Percentiles rank a stretch among this genome's conserved stretches.
phyloP scores from a whole-genome alignment of 2,797 vertebrate genomes.

The Borostomias antarcticus region DNA sequence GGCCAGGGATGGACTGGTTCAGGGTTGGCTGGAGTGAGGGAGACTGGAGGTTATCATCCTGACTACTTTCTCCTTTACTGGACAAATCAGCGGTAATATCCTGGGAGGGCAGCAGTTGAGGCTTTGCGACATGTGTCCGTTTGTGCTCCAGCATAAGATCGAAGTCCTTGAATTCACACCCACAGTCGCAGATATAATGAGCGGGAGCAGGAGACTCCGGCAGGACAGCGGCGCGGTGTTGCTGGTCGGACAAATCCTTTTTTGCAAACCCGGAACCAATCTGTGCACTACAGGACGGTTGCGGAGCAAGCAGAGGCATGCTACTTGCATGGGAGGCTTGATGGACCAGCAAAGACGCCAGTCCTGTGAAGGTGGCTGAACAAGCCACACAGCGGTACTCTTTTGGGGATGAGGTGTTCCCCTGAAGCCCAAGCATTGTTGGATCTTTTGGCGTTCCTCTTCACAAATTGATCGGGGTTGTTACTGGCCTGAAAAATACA shows the following conservation, averaged over 20 bases:
- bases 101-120: conserved; percentile 37
- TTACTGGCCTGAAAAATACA: conserved; percentile 38
- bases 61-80: not conserved
- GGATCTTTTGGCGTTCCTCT: conserved; percentile 3
- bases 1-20: conserved; percentile 34
- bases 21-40: conserved; percentile 22
- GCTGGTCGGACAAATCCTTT: conserved; percentile 54
- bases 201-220: conserved; percentile 50
- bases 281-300: conserved; percentile 34
- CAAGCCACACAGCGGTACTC: conserved; percentile 79
- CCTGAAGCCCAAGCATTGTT: conserved; percentile 79
- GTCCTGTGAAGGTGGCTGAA: conserved; percentile 76
- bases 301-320: conserved; percentile 25
- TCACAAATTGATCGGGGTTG: conserved; percentile 25
- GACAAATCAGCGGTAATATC: conserved; percentile 25
- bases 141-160: conserved; percentile 70
- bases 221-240: conserved; percentile 20
- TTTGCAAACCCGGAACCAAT: conserved; percentile 47
- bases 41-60: not conserved
- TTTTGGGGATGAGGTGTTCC: conserved; percentile 68
- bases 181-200: conserved; percentile 73
- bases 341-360: conserved; percentile 78
- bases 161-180: conserved; percentile 70
- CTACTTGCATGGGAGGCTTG: conserved; percentile 72
- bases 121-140: conserved; percentile 53